phyloP scores from a whole-genome alignment of 2,888 invertebrate genomes.

The Boloria selene region DNA sequence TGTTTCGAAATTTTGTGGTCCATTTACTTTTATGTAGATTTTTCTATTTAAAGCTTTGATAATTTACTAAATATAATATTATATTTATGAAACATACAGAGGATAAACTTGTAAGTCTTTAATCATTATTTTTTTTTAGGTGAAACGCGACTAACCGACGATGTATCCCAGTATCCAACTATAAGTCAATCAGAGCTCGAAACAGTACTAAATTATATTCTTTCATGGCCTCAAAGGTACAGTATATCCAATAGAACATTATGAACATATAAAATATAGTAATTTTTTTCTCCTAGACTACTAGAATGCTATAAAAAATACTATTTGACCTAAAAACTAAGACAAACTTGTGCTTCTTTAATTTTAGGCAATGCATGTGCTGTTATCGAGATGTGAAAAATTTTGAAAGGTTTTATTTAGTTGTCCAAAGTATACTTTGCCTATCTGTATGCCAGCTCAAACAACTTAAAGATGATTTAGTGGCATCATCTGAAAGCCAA shows the following conservation, averaged over 20 bases:
- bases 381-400: constrained; percentile 96
- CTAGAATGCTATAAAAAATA: not conserved
- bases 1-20: constrained; percentile 71
- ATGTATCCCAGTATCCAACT: constrained; percentile 88
- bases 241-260: not conserved
- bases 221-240: constrained; percentile 95
- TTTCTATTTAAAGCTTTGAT: constrained; percentile 18
- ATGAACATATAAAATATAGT: not conserved
- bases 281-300: not conserved
- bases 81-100: constrained; percentile 4
- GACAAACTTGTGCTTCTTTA: constrained; percentile 29
- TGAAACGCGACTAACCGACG: constrained; percentile 90
- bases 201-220: constrained; percentile 91
- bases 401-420: constrained; percentile 93
- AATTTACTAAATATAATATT: constrained; percentile 11
- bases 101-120: constrained; percentile 2
- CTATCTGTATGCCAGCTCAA: constrained; percentile 92
- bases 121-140: constrained; percentile 84
- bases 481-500: constrained; percentile 63
- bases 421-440: constrained; percentile 93
- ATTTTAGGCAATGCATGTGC: constrained; percentile 95
- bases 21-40: constrained; percentile 48
- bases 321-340: not conserved
- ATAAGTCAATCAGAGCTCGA: constrained; percentile 91
- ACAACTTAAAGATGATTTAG: constrained; percentile 84